A percentile compares a stretch with the other conserved stretches of the same genome.
These are phyloP conservation scores for Lithobates pipiens DNA, from an alignment of 2,797 vertebrate species.

Conservation along the genomic window DNA sequence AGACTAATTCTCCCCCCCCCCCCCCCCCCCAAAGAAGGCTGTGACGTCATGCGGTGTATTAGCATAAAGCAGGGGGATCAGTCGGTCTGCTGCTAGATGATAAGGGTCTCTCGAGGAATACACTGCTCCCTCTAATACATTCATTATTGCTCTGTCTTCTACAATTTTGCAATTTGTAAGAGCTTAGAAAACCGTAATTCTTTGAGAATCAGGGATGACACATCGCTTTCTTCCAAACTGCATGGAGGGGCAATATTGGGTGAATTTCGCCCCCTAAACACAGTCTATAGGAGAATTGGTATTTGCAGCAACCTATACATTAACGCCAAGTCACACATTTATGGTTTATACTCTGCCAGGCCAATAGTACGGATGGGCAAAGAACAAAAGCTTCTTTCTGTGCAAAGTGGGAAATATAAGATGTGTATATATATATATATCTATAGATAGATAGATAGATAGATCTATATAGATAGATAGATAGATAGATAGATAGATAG, in stretches of 20 bases:
- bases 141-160: constrained; percentile 77
- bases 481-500: no score
- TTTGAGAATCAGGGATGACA: constrained; percentile 48
- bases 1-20: constrained; percentile 68
- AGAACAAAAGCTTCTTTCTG: background rate
- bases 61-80: constrained; percentile 75
- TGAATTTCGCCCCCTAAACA: background rate
- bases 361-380: background rate
- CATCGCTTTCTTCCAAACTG: background rate
- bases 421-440: no score
- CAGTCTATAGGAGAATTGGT: no score
- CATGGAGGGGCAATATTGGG: background rate
- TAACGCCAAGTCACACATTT: no score
- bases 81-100: constrained; percentile 76
- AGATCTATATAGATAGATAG: no score
- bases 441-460: no score
- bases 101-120: constrained; percentile 80
- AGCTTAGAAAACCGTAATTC: constrained; percentile 66
- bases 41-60: constrained; percentile 77
- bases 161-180: constrained; percentile 68
- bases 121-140: constrained; percentile 77
- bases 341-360: no score
- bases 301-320: background rate
- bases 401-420: no score
- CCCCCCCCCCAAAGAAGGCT: constrained; percentile 65